Conservation (phyloP, 2,797 vertebrate genomes). For the Phylloscopus collybita region DNA sequence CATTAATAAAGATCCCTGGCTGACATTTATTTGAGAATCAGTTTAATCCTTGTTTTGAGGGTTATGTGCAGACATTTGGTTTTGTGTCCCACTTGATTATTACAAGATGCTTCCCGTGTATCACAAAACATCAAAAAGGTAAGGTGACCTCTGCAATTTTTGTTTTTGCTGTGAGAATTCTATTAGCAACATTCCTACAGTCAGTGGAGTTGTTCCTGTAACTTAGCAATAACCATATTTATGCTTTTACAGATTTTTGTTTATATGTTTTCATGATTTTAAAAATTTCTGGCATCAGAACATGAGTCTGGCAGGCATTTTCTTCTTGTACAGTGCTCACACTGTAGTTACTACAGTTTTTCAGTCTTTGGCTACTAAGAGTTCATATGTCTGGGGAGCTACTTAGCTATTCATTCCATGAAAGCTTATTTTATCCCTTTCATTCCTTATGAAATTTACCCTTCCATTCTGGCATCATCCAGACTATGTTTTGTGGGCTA, state of each 20-base stretch:
- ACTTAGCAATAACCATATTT: background rate
- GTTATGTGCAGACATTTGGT: background rate
- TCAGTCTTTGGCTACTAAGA: background rate
- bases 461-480: constrained; percentile 19
- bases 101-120: background rate
- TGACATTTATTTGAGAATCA: background rate
- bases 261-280: background rate
- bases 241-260: background rate
- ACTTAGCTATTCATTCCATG: background rate
- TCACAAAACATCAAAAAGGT: background rate
- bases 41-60: background rate
- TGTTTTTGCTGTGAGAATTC: background rate
- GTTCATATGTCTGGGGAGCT: background rate
- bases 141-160: background rate
- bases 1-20: background rate
- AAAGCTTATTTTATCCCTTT: constrained; percentile 29
- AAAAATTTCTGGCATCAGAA: background rate
- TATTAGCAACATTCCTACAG: background rate
- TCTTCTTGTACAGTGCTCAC: background rate
- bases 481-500: background rate
- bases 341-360: background rate
- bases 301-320: background rate
- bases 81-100: background rate
- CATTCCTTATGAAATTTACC: background rate
- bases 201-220: background rate